A percentile compares a stretch with the other conserved stretches of the same genome.
These are phyloP conservation scores for Xenentodon cancila DNA, from an alignment of 2,797 vertebrate genomes.

Conservation along the genomic window DNA sequence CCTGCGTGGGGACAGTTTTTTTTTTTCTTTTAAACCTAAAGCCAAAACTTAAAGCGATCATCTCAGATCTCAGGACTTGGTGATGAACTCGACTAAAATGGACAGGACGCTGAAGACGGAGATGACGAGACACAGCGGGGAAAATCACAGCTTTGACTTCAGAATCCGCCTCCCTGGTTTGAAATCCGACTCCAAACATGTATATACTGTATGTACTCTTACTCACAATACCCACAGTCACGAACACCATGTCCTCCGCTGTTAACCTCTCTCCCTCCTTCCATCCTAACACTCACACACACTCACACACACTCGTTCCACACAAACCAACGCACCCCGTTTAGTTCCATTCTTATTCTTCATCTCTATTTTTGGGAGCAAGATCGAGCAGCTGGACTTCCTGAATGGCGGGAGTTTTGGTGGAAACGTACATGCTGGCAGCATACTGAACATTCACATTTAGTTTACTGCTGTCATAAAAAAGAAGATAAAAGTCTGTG, in stretches of 20 bases:
- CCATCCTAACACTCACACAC: conserved; percentile 31
- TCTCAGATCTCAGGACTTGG: conserved; percentile 13
- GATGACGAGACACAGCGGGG: conserved; percentile 11
- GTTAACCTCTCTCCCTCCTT: conserved; percentile 55
- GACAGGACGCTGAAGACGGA: conserved; percentile 1
- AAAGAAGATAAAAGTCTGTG: conserved; percentile 7
- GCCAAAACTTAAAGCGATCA: conserved; percentile 6
- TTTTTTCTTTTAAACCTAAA: background rate
- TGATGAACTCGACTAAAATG: conserved; percentile 19
- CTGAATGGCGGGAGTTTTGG: conserved; percentile 31
- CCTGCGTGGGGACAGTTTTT: conserved; percentile 5
- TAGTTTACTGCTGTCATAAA: conserved; percentile 1
- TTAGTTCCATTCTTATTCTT: conserved; percentile 68
- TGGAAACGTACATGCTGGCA: conserved; percentile 13
- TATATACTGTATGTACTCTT: conserved; percentile 39
- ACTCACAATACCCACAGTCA: conserved; percentile 51
- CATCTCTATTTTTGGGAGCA: conserved; percentile 72
- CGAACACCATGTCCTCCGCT: conserved; percentile 48
- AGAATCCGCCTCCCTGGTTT: conserved; percentile 15
- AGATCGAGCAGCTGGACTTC: conserved; percentile 67
- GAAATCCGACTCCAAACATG: conserved; percentile 36
- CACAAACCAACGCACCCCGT: conserved; percentile 44
- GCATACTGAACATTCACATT: background rate
- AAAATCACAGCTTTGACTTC: conserved; percentile 13
- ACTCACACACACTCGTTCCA: conserved; percentile 3